Conservation (phyloP, 1,140 invertebrate genomes). For the Drosophila sturtevanti region DNA sequence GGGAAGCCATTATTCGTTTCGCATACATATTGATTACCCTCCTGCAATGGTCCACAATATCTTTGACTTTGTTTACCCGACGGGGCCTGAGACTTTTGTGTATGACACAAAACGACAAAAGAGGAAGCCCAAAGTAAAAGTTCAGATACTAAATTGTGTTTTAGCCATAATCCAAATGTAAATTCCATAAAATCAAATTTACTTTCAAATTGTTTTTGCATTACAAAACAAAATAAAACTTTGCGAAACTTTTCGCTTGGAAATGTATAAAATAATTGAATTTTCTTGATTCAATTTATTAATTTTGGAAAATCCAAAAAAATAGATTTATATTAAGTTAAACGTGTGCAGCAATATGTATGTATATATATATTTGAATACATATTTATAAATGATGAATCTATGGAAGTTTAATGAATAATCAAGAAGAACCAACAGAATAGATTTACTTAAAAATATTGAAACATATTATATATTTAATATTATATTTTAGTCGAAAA, state of each 20-base stretch:
- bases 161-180: constrained; percentile 23
- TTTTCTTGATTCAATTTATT: not conserved
- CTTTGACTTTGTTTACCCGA: not conserved
- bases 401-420: too few species aligned
- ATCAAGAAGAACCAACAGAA: too few species aligned
- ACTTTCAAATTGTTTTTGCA: not conserved
- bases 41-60: not conserved
- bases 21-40: constrained; percentile 35
- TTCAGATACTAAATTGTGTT: constrained; percentile 18
- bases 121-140: not conserved
- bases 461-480: too few species aligned
- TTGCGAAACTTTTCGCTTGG: not conserved
- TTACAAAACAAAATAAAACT: not conserved
- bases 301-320: not conserved
- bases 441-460: too few species aligned
- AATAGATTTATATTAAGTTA: not conserved
- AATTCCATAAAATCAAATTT: not conserved
- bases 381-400: too few species aligned
- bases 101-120: not conserved
- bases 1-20: constrained; percentile 15
- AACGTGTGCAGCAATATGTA: too few species aligned
- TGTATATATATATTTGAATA: too few species aligned
- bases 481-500: too few species aligned
- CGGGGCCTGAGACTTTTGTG: not conserved
- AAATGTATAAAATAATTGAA: not conserved